Conservation (phyloP, 2,797 vertebrate genomes). For the Eurystomus glaucurus region DNA sequence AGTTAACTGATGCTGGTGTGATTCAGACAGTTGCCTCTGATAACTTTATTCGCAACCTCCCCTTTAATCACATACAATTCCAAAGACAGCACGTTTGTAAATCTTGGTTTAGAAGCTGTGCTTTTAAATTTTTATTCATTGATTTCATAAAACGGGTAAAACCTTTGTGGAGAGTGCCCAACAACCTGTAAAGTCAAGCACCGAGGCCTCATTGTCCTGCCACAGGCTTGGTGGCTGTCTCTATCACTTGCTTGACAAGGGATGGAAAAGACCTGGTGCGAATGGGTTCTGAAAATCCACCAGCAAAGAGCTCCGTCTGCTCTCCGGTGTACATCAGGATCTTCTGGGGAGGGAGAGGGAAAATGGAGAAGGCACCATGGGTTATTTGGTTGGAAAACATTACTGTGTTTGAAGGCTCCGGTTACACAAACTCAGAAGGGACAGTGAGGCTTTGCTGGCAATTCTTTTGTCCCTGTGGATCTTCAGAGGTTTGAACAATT, state of each 20-base stretch:
- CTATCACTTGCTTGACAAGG: neutral
- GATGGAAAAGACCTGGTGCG: accelerated
- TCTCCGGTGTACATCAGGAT: accelerated
- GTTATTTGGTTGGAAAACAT: neutral
- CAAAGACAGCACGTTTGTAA: neutral
- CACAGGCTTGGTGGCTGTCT: neutral
- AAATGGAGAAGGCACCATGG: neutral
- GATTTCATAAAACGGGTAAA: neutral
- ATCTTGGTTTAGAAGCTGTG: neutral
- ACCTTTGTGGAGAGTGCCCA: accelerated
- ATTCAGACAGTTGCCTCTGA: neutral
- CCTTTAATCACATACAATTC: neutral
- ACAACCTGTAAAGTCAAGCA: neutral
- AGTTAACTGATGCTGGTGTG: neutral
- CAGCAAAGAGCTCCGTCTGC: neutral
- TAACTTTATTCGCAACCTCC: neutral
- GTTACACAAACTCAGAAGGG: neutral
- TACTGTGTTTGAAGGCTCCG: neutral
- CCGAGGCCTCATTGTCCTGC: accelerated
- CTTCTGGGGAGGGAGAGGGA: neutral
- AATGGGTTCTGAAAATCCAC: neutral
- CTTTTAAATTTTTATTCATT: too few species aligned
- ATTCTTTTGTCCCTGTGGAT: neutral
- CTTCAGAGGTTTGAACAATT: neutral
- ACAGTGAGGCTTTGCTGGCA: neutral